Evolutionary conservation across 2,888 invertebrate genomes (phyloP).

Genomic region (Scaeva pyrastri): DNA sequence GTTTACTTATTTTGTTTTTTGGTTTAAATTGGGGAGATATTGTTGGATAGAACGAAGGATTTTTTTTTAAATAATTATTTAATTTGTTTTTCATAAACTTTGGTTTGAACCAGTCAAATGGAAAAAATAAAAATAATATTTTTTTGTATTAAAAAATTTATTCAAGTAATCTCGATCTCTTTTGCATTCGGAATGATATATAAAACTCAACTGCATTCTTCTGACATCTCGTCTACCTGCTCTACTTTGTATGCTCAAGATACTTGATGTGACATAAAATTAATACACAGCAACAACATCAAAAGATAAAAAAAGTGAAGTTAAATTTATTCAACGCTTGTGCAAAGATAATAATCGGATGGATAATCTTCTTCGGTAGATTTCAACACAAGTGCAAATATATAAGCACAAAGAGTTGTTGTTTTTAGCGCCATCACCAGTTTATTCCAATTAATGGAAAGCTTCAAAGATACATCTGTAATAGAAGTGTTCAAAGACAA

Average conservation of each 20-base stretch:
- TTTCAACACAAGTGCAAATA: conserved; percentile 10
- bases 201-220: neutral
- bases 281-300: neutral
- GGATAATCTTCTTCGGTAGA: conserved; percentile 47
- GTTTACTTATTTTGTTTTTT: no score
- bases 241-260: neutral
- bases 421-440: conserved; percentile 60
- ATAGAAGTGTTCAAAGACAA: neutral
- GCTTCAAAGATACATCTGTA: conserved; percentile 29
- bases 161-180: neutral
- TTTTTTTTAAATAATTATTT: no score
- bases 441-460: conserved; percentile 54
- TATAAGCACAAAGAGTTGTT: conserved; percentile 39
- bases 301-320: neutral
- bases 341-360: conserved; percentile 40
- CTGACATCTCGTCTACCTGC: neutral
- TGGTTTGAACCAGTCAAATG: no score
- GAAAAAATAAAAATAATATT: no score
- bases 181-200: neutral
- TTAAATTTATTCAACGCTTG: conserved; percentile 24
- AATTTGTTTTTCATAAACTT: no score
- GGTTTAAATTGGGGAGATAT: no score
- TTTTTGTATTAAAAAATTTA: neutral
- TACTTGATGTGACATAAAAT: conserved; percentile 7
- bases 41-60: no score